Conservation (phyloP, 1,140 invertebrate species). For the Eumeta japonica region DNA sequence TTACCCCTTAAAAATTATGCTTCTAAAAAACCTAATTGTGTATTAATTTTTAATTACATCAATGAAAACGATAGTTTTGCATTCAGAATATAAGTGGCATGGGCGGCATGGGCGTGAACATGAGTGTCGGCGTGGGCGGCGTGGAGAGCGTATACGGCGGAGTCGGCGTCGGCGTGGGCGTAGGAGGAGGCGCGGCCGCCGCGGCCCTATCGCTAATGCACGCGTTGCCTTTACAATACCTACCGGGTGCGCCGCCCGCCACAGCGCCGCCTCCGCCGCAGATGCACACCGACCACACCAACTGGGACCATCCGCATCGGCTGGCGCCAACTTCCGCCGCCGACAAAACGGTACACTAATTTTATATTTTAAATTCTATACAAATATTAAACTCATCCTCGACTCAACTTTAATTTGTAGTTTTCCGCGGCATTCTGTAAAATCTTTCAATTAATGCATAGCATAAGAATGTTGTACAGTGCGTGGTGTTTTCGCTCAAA, state of each 20-base stretch:
- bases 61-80: no score
- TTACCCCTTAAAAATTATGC: no score
- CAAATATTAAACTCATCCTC: no score
- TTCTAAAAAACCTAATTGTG: no score
- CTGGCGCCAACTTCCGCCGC: conserved; percentile 25
- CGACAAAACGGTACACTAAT: conserved; percentile 30
- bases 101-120: conserved; percentile 5
- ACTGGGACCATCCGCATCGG: conserved; percentile 14
- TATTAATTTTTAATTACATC: no score
- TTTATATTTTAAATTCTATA: neutral
- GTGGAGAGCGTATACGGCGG: conserved; percentile 10
- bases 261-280: conserved; percentile 14
- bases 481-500: no score
- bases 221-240: conserved; percentile 42
- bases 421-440: no score
- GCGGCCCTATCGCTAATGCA: conserved; percentile 46
- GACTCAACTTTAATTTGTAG: no score
- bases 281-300: conserved; percentile 14
- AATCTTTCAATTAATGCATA: no score
- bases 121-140: conserved; percentile 8
- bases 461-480: no score
- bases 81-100: conserved; percentile 20
- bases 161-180: conserved; percentile 14
- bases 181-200: conserved; percentile 23
- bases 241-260: conserved; percentile 26